Percentiles rank a stretch among this genome's conserved stretches.
Evolutionary conservation across 2,888 invertebrate genomes (phyloP).

Genomic region (Trachelus troglodyta): DNA sequence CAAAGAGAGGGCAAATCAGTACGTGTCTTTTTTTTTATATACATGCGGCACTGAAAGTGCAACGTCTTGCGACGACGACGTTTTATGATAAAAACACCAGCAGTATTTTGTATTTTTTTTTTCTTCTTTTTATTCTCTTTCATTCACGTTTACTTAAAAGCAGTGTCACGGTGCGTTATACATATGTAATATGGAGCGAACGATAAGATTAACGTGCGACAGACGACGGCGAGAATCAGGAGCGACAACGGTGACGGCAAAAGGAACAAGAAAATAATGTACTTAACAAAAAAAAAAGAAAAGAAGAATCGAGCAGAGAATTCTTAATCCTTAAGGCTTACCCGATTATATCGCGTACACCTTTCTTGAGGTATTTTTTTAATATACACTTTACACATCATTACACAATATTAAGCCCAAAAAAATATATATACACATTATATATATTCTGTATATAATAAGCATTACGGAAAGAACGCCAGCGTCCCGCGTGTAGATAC

Average conservation of each 20-base stretch:
- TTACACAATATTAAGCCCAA: constrained; percentile 18
- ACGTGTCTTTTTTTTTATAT: constrained; percentile 8
- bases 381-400: constrained; percentile 20
- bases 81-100: constrained; percentile 25
- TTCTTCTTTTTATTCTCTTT: constrained; percentile 32
- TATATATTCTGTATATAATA: constrained; percentile 13
- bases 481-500: constrained; percentile 11
- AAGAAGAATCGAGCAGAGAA: constrained; percentile 40
- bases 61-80: constrained; percentile 11
- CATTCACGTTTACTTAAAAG: constrained; percentile 54
- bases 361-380: constrained; percentile 13
- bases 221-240: neutral
- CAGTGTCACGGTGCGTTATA: constrained; percentile 49
- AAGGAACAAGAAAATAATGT: constrained; percentile 50
- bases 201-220: neutral
- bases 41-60: constrained; percentile 10
- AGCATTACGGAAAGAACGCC: neutral
- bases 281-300: constrained; percentile 52
- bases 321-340: constrained; percentile 19
- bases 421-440: constrained; percentile 8
- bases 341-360: constrained; percentile 4
- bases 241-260: neutral
- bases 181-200: neutral
- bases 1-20: neutral
- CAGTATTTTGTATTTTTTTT: constrained; percentile 62